Percentiles rank a stretch among this genome's conserved stretches.
These are phyloP conservation scores for Myripristis jacobus DNA, from an alignment of 2,797 vertebrate genomes.

Conservation along the genomic window DNA sequence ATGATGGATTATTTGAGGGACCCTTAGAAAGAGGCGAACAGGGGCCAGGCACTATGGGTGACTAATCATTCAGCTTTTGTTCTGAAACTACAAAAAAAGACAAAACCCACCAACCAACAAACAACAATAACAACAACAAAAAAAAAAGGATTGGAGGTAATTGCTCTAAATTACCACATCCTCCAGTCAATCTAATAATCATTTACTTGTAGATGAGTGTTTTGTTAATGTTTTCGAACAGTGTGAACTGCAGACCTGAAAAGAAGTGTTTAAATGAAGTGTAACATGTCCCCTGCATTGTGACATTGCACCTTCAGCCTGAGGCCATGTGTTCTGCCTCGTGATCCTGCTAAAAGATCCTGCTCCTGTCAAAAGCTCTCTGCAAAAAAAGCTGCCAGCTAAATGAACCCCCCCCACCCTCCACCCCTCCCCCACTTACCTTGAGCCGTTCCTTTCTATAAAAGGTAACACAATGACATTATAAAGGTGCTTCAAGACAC, in stretches of 20 bases:
- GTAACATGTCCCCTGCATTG: conserved; percentile 10
- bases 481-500: not conserved
- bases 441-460: not conserved
- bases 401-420: conserved; percentile 25
- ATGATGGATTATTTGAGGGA: conserved; percentile 9
- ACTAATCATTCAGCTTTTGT: not conserved
- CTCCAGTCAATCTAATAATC: not conserved
- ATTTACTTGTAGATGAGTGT: not conserved
- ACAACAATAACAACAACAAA: too few species aligned
- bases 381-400: conserved; percentile 16
- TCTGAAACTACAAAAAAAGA: not conserved
- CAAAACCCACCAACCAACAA: too few species aligned
- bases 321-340: conserved; percentile 1
- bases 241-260: not conserved
- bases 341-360: conserved; percentile 20
- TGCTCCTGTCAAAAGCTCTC: conserved; percentile 10
- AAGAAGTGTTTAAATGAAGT: not conserved
- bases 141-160: not conserved
- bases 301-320: conserved; percentile 12
- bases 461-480: not conserved
- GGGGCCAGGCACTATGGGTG: not conserved
- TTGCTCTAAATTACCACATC: not conserved
- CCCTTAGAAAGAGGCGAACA: conserved; percentile 11
- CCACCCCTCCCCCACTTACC: too few species aligned
- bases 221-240: not conserved